These are phyloP conservation scores for Helarctos malayanus DNA, from an alignment of 2,797 vertebrate species.

Conservation along the genomic window DNA sequence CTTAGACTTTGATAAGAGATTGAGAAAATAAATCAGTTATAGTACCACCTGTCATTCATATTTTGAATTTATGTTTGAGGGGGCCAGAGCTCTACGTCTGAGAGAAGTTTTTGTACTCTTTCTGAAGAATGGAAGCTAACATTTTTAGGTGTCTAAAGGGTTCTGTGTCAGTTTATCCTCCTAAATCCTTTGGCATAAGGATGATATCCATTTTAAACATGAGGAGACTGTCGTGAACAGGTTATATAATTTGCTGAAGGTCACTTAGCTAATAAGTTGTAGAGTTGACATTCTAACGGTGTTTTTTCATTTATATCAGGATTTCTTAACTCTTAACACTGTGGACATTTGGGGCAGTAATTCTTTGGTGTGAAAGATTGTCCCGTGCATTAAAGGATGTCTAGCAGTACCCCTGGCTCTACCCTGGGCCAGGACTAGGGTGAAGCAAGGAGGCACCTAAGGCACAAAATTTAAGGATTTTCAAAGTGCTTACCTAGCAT, in stretches of 20 bases:
- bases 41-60: background rate
- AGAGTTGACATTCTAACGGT: constrained; percentile 45
- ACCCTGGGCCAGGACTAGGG: background rate
- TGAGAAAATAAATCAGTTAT: constrained; percentile 34
- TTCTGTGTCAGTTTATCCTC: background rate
- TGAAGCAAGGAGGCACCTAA: background rate
- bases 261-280: constrained; percentile 12
- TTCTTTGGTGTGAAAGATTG: background rate
- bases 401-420: background rate
- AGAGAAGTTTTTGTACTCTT: constrained; percentile 28
- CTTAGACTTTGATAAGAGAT: constrained; percentile 10
- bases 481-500: background rate
- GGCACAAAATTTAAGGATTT: constrained; percentile 17
- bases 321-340: background rate
- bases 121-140: background rate
- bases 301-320: constrained; percentile 28
- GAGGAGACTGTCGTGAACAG: constrained; percentile 18
- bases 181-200: constrained; percentile 23
- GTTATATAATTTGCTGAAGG: constrained; percentile 47
- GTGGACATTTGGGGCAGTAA: background rate
- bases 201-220: background rate
- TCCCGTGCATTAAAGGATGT: background rate
- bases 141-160: constrained; percentile 25
- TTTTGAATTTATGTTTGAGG: constrained; percentile 47
- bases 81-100: background rate